A percentile compares a stretch with the other conserved stretches of the same genome.
Conservation (phyloP, 2,113 vertebrate species). For the Callospermophilus lateralis region DNA sequence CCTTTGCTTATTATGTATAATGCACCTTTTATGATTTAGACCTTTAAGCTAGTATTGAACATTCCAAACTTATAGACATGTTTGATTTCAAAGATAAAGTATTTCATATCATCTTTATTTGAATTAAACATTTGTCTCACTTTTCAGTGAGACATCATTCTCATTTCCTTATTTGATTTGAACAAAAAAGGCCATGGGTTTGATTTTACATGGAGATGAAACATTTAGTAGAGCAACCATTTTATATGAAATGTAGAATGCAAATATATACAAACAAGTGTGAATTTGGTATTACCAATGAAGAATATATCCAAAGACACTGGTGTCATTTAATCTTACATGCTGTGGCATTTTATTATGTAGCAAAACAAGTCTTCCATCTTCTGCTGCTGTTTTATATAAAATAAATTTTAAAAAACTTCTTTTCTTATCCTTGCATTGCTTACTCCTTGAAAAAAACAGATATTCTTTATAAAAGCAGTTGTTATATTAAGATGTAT, state of each 20-base stretch:
- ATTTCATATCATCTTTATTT: neutral
- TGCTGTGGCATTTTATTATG: slow-evolving; percentile 25
- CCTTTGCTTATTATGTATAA: neutral
- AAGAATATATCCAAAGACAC: slow-evolving; percentile 20
- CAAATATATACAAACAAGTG: slow-evolving; percentile 53
- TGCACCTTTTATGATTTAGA: neutral
- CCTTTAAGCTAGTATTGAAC: slow-evolving; percentile 27
- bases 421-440: slow-evolving; percentile 82
- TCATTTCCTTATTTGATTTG: slow-evolving; percentile 6
- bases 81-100: slow-evolving; percentile 41
- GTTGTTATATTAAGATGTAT: slow-evolving; percentile 81
- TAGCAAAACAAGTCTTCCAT: slow-evolving; percentile 59
- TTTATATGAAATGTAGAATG: neutral
- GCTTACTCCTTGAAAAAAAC: slow-evolving; percentile 70
- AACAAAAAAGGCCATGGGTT: slow-evolving; percentile 21
- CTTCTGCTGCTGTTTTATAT: slow-evolving; percentile 51
- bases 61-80: neutral
- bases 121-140: slow-evolving; percentile 20
- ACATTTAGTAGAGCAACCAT: neutral
- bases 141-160: neutral
- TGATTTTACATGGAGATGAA: slow-evolving; percentile 15
- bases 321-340: neutral
- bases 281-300: slow-evolving; percentile 40
- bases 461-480: slow-evolving; percentile 78
- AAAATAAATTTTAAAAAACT: slow-evolving; percentile 71